phyloP scores from a whole-genome alignment of 2,797 vertebrate species.

The Trichosurus vulpecula region DNA sequence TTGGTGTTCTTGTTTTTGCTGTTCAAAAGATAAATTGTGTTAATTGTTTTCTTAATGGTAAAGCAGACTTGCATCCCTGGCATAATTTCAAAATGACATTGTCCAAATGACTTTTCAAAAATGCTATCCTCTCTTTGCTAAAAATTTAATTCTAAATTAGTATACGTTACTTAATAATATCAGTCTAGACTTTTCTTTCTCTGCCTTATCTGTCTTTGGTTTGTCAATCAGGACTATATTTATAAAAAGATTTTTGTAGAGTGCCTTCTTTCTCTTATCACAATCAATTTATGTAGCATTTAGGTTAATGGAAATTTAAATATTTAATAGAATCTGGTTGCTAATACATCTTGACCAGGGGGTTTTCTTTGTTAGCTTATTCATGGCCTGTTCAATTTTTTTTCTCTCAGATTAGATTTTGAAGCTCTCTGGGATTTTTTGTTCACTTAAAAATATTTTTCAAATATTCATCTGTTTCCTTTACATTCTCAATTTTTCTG shows the following conservation, averaged over 20 bases:
- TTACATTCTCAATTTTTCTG: not conserved
- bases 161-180: not conserved
- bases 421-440: not conserved
- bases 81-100: not conserved
- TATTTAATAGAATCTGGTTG: not conserved
- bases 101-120: not conserved
- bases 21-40: not conserved
- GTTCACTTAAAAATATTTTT: not conserved
- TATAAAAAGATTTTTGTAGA: not conserved
- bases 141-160: not conserved
- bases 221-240: not conserved
- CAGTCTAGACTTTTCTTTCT: not conserved
- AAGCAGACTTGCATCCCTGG: not conserved
- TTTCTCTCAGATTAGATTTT: not conserved
- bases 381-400: not conserved
- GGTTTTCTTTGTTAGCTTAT: not conserved
- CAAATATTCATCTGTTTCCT: not conserved
- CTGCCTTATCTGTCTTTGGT: not conserved
- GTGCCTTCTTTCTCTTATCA: not conserved
- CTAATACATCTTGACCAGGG: not conserved
- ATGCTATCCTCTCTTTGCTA: not conserved
- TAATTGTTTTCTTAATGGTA: not conserved
- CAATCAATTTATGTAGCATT: not conserved
- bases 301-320: not conserved
- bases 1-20: not conserved